Evolutionary conservation across 1,140 invertebrate species (phyloP).

Genomic region (Papilio polytes): DNA sequence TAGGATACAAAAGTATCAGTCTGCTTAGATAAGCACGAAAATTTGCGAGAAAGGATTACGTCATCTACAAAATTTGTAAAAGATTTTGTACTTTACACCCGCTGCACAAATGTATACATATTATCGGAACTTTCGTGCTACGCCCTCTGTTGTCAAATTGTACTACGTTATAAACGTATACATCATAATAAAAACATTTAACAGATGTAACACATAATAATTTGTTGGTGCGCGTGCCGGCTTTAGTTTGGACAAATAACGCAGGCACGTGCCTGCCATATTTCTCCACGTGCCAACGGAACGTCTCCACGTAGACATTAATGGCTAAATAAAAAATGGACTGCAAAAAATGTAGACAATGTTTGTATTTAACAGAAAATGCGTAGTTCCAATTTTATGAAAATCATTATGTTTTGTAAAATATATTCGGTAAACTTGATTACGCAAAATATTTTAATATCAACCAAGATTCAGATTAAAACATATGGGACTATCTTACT

Average conservation of each 20-base stretch:
- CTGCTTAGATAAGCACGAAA: too few relatives aligned
- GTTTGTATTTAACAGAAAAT: not conserved
- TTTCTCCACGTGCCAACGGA: slow-evolving; percentile 6
- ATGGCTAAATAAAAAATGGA: slow-evolving; percentile 25
- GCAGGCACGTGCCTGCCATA: slow-evolving; percentile 11
- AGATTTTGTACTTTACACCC: too few relatives aligned
- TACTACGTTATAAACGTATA: not conserved
- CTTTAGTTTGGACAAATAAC: slow-evolving; percentile 25
- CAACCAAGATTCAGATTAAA: too few relatives aligned
- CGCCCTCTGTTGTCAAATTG: not conserved
- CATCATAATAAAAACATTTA: slow-evolving; percentile 3
- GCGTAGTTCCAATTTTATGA: too few relatives aligned
- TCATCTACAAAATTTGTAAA: too few relatives aligned
- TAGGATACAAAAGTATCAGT: too few relatives aligned
- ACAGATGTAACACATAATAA: slow-evolving; percentile 15
- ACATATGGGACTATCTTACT: too few relatives aligned
- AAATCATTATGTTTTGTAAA: too few relatives aligned
- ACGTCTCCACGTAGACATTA: slow-evolving; percentile 18
- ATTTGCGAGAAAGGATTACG: too few relatives aligned
- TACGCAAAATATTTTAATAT: too few relatives aligned
- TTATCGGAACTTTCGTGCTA: too few relatives aligned
- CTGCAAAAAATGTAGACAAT: not conserved
- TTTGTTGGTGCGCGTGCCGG: not conserved
- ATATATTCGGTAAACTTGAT: too few relatives aligned
- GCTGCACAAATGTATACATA: not conserved